Percentiles rank a stretch among this genome's conserved stretches.
These are phyloP conservation scores for Danionella cerebrum DNA, from an alignment of 2,113 vertebrate genomes.

Conservation along the genomic window DNA sequence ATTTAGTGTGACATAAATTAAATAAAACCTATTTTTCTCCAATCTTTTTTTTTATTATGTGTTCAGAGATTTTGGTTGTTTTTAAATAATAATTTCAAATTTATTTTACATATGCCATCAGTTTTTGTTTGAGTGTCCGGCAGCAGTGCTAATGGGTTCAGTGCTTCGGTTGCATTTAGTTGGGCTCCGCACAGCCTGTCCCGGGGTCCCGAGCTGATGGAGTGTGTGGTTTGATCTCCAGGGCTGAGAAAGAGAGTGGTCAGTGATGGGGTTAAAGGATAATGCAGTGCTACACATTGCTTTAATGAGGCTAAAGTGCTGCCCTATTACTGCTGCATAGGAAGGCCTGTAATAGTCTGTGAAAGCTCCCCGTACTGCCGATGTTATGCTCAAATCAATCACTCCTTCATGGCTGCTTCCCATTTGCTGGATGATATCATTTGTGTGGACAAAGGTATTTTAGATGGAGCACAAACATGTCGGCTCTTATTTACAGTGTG, in stretches of 20 bases:
- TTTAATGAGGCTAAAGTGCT: conserved; percentile 75
- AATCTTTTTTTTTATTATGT: too few species aligned
- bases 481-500: conserved; percentile 10
- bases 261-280: conserved; percentile 68
- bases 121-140: too few species aligned
- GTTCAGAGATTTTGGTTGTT: too few species aligned
- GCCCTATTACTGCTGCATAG: conserved; percentile 66
- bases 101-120: too few species aligned
- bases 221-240: conserved; percentile 60
- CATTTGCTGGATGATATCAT: conserved; percentile 72
- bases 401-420: conserved; percentile 63
- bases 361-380: conserved; percentile 79
- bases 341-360: conserved; percentile 76
- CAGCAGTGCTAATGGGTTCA: neutral
- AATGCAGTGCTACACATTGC: conserved; percentile 66
- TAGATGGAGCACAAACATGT: conserved; percentile 30
- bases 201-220: conserved; percentile 55
- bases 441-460: conserved; percentile 57
- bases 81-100: too few species aligned
- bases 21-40: too few species aligned
- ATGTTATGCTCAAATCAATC: conserved; percentile 78
- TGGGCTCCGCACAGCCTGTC: conserved; percentile 27
- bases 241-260: conserved; percentile 60
- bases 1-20: neutral
- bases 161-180: conserved; percentile 10